Conservation (phyloP, 2,113 vertebrate genomes). For the Arothron firmamentum region DNA sequence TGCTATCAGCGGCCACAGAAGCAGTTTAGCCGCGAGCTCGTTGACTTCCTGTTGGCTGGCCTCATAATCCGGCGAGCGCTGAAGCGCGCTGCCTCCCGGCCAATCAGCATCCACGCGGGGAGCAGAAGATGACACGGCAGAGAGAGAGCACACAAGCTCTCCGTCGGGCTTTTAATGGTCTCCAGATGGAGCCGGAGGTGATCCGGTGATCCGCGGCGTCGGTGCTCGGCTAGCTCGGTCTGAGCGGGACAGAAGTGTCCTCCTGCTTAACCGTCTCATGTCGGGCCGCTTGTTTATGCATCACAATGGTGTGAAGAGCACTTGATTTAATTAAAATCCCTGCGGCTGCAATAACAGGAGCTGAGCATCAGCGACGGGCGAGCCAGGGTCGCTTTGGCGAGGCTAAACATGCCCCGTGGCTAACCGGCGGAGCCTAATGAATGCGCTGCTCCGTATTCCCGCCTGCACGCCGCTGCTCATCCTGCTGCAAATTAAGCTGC, state of each 20-base stretch:
- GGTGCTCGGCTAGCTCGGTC: neutral
- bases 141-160: neutral
- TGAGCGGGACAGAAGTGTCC: slow-evolving; percentile 1
- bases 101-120: neutral
- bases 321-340: slow-evolving; percentile 35
- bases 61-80: neutral
- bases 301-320: slow-evolving; percentile 21
- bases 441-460: too few relatives aligned
- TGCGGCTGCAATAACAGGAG: slow-evolving; percentile 20
- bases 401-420: slow-evolving; percentile 32
- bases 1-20: too few relatives aligned
- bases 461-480: neutral
- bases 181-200: slow-evolving; percentile 13
- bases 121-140: neutral
- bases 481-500: too few relatives aligned
- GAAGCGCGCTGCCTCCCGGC: slow-evolving; percentile 3
- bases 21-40: too few relatives aligned
- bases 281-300: slow-evolving; percentile 28
- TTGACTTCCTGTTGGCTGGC: too few relatives aligned
- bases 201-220: slow-evolving; percentile 6
- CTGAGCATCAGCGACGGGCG: slow-evolving; percentile 16
- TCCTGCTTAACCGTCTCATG: slow-evolving; percentile 17
- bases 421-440: slow-evolving; percentile 1
- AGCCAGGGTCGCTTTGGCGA: slow-evolving; percentile 21
- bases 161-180: slow-evolving; percentile 15